phyloP scores from a whole-genome alignment of 1,140 invertebrate species.

The Colletes gigas region DNA sequence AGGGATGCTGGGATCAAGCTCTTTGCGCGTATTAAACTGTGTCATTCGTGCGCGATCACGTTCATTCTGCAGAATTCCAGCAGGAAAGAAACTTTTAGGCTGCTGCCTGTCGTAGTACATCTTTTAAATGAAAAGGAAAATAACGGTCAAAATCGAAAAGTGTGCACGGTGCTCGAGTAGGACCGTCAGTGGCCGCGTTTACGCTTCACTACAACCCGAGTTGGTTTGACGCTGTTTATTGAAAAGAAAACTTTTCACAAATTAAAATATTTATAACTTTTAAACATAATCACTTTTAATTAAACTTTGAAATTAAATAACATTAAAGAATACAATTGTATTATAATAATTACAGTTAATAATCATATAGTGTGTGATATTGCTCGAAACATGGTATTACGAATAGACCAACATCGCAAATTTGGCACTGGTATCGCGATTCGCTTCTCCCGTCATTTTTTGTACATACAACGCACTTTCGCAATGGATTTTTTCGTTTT shows the following conservation, averaged over 20 bases:
- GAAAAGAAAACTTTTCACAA: conserved; percentile 15
- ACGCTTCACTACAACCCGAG: conserved; percentile 28
- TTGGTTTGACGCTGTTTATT: conserved; percentile 24
- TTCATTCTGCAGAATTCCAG: too few relatives aligned
- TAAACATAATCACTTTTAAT: conserved; percentile 12
- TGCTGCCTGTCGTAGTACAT: too few relatives aligned
- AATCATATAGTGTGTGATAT: background rate
- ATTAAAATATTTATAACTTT: conserved; percentile 22
- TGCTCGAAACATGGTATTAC: too few relatives aligned
- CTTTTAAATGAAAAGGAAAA: too few relatives aligned
- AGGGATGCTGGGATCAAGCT: too few relatives aligned
- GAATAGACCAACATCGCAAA: too few relatives aligned
- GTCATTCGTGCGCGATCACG: too few relatives aligned
- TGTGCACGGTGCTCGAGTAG: conserved; percentile 19
- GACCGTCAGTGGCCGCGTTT: conserved; percentile 14
- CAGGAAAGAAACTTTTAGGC: too few relatives aligned
- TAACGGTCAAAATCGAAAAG: too few relatives aligned
- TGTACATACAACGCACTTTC: conserved; percentile 29
- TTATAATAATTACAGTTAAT: conserved; percentile 23
- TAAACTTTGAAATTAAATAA: conserved; percentile 16
- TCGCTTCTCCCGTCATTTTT: conserved; percentile 32
- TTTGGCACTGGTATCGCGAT: background rate
- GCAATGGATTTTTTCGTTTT: conserved; percentile 35
- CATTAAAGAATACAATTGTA: conserved; percentile 29
- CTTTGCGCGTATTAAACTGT: too few relatives aligned